Conservation (phyloP, 2,888 invertebrate species). For the Polydrusus cervinus region DNA sequence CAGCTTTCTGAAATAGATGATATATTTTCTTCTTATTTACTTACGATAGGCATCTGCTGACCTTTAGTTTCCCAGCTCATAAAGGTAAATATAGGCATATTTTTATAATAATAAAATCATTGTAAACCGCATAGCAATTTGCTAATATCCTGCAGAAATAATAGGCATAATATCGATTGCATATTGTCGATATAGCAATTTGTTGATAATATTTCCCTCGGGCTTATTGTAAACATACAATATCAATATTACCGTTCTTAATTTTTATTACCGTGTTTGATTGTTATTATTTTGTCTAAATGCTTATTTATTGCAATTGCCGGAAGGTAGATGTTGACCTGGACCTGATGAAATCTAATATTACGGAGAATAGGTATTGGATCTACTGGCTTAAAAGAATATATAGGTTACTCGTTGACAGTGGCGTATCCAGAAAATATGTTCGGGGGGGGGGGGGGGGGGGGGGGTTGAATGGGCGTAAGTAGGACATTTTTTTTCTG, state of each 20-base stretch:
- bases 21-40: too few species aligned
- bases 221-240: slow-evolving; percentile 12
- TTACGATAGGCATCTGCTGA: background rate
- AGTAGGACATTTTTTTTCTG: too few species aligned
- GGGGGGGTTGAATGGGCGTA: too few species aligned
- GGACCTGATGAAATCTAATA: background rate
- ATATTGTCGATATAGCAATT: slow-evolving; percentile 22
- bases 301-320: background rate
- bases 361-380: background rate
- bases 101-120: background rate
- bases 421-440: too few species aligned
- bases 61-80: background rate
- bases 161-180: slow-evolving; percentile 18
- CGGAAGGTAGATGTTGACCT: background rate
- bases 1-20: too few species aligned
- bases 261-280: slow-evolving; percentile 6
- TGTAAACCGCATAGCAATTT: background rate
- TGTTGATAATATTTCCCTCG: slow-evolving; percentile 22
- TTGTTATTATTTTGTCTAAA: slow-evolving; percentile 21
- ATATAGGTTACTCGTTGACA: too few species aligned
- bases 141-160: slow-evolving; percentile 18
- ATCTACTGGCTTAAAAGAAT: too few species aligned
- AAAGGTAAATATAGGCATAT: background rate
- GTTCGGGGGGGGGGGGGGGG: too few species aligned
- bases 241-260: slow-evolving; percentile 13